Percentiles rank a stretch among this genome's conserved stretches.
phyloP scores from a whole-genome alignment of 2,797 vertebrate species.

The Smutsia temminckii region DNA sequence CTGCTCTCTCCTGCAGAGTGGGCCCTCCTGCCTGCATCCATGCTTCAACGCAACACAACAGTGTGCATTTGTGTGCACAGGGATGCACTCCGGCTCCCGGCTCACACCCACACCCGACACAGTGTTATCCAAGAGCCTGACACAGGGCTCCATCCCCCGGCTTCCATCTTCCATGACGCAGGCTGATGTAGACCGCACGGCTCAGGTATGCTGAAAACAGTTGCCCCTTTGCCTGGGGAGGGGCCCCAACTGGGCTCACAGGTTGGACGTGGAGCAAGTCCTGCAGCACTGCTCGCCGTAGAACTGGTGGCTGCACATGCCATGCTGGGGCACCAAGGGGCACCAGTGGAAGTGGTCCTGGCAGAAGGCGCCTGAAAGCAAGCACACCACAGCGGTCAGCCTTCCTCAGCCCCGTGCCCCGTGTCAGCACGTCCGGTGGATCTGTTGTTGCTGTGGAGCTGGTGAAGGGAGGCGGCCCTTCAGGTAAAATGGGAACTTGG shows the following conservation, averaged over 20 bases:
- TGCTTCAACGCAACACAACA: fast-evolving
- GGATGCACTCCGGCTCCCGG: not conserved
- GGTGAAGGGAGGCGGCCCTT: not conserved
- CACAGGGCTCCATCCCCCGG: not conserved
- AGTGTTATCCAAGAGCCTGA: not conserved
- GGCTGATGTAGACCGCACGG: not conserved
- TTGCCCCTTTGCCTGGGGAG: not conserved
- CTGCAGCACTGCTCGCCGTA: constrained; percentile 93
- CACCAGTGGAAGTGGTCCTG: constrained; percentile 92
- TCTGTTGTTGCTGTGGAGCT: not conserved
- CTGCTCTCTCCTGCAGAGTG: fast-evolving
- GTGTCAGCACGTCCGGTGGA: fast-evolving
- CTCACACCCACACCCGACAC: no score
- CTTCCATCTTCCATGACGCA: not conserved
- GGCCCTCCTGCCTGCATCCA: not conserved
- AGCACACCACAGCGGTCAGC: not conserved
- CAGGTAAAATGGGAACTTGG: fast-evolving
- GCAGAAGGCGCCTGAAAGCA: constrained; percentile 85
- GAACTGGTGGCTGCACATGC: constrained; percentile 91
- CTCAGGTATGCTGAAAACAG: not conserved
- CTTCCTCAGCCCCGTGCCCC: no score
- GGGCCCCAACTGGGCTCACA: constrained; percentile 78
- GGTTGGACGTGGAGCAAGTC: constrained; percentile 90
- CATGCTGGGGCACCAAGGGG: constrained; percentile 90
- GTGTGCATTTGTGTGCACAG: not conserved